These are phyloP conservation scores for Nycteola revayana DNA, from an alignment of 2,888 invertebrate genomes.

Conservation along the genomic window DNA sequence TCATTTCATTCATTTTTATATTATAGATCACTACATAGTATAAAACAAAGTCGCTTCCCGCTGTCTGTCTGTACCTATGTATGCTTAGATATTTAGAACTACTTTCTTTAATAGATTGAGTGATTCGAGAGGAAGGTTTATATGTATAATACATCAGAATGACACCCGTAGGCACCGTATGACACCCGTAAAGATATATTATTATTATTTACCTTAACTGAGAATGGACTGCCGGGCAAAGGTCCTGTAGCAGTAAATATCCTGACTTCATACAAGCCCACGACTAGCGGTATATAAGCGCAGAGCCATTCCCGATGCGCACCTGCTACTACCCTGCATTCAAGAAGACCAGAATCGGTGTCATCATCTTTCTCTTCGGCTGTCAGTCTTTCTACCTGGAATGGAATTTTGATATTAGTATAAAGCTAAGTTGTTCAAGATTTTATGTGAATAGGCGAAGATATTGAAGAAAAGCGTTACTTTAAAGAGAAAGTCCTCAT, in stretches of 20 bases:
- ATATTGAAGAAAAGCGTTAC: too few species aligned
- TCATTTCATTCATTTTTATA: too few species aligned
- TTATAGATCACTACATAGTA: too few species aligned
- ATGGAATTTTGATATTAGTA: neutral
- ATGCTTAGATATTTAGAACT: too few species aligned
- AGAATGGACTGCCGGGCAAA: constrained; percentile 91
- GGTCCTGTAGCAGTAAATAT: constrained; percentile 86
- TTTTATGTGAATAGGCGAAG: too few species aligned
- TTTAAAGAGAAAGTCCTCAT: neutral
- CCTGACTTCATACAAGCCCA: constrained; percentile 95
- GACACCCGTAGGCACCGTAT: too few species aligned
- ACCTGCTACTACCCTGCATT: constrained; percentile 81
- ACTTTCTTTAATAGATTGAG: too few species aligned
- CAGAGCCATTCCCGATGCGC: constrained; percentile 93
- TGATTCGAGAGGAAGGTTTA: too few species aligned
- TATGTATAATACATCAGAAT: too few species aligned
- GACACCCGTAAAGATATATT: too few species aligned
- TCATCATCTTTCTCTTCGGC: constrained; percentile 64
- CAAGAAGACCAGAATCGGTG: constrained; percentile 74
- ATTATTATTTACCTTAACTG: constrained; percentile 84
- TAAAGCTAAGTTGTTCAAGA: neutral
- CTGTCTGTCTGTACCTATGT: too few species aligned
- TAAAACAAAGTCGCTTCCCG: too few species aligned
- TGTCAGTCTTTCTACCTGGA: constrained; percentile 70
- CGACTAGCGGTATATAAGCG: constrained; percentile 93